Evolutionary conservation across 1,140 invertebrate genomes (phyloP), one percentile per base, ranked within the genome.

Genomic region (Drosophila orosa): DNA sequence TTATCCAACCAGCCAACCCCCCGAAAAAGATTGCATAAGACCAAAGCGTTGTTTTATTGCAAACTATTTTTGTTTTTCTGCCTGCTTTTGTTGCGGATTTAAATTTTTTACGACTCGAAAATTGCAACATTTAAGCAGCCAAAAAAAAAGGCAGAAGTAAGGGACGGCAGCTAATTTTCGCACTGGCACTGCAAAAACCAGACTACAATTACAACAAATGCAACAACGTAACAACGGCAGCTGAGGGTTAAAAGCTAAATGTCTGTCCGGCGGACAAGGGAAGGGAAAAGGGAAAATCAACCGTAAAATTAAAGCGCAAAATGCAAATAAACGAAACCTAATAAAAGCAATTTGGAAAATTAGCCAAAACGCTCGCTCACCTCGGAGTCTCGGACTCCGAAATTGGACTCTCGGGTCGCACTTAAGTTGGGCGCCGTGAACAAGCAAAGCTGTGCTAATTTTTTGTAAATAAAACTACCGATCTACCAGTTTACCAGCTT

Each of bases 321-420:
- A 90, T 90, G 82, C 86, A 90, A 90, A 90, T 90, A 90, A 90
- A 90, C 87, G 76, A 80, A 90, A 90, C 73, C 86, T 90, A 90
- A 90, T 90, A 90, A 90, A 90, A 90, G 82, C 86, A 90, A 90
- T 90, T 90, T 90, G 73, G 35, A 52, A 90, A 90, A 90, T 90
- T 90, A 90, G 85, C 50, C 74, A 90, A 90, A 89, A 81, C 80
- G 85, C 71, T 89, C 52, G 60, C 50, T 50, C 57, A 71, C 66
- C 56, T 60, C 59, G 58, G 47, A 48, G 61, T 35, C 44, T 40
- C 15, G 35, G 65, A 59, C 61, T 52, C 42, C 50, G 35, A 76
- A 59, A 68, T 59, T 75, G 54, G 48, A 42, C 39, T 27, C 17
- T 35, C 12, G 24, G 48, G 42, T 37, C 37, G 48, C 13, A 44